A percentile compares a stretch with the other conserved stretches of the same genome.
Evolutionary conservation across 2,797 vertebrate species (phyloP).

Genomic region (Rhynchonycteris naso): DNA sequence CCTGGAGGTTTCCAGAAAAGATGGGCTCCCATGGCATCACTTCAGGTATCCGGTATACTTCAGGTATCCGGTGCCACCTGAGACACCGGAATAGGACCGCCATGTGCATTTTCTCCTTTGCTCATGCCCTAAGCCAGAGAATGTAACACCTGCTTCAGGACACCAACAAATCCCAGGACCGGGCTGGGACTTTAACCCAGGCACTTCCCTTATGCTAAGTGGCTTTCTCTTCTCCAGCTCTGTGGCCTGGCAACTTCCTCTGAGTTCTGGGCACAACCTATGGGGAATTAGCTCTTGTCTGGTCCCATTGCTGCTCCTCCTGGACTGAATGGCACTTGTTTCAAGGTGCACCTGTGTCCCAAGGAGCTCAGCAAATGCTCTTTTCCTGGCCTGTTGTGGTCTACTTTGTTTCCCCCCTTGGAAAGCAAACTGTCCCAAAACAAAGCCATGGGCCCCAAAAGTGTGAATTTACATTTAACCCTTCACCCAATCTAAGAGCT

Average conservation of each 20-base stretch:
- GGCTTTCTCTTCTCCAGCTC: background rate
- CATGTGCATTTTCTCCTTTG: rapidly evolving
- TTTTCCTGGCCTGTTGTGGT: background rate
- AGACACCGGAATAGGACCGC: background rate
- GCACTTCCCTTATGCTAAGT: background rate
- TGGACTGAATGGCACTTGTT: background rate
- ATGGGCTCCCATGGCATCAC: background rate
- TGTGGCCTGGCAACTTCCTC: too few relatives aligned
- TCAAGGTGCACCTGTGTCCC: background rate
- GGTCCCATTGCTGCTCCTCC: background rate
- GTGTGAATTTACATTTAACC: background rate
- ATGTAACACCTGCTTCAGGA: background rate
- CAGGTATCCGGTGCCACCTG: too few relatives aligned
- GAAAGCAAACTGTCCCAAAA: background rate
- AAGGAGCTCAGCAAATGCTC: background rate
- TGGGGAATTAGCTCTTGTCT: background rate
- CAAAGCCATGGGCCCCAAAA: background rate
- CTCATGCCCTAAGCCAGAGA: background rate
- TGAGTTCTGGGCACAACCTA: background rate
- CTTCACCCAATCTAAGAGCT: background rate
- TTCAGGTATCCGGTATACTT: too few relatives aligned
- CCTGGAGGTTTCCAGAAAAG: background rate
- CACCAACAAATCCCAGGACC: background rate
- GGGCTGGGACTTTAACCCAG: background rate
- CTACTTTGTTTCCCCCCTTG: background rate